Evolutionary conservation across 2,888 invertebrate genomes (phyloP).

Genomic region (Microctonus aethiopoides): DNA sequence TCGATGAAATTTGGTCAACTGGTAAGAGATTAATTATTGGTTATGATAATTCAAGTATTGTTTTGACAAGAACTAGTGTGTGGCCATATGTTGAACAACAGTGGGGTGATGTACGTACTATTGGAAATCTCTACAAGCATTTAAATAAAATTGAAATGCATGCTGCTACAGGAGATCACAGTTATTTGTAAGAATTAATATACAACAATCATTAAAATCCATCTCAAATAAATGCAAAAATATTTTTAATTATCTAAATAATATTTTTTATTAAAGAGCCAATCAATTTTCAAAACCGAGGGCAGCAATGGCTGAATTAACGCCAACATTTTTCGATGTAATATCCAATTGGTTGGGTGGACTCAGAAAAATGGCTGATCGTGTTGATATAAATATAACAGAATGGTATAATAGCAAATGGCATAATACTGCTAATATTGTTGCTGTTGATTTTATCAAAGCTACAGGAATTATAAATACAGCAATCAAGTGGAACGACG

Average conservation of each 20-base stretch:
- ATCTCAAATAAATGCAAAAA: no score
- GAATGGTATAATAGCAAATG: slow-evolving; percentile 76
- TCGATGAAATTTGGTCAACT: slow-evolving; percentile 69
- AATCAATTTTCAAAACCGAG: slow-evolving; percentile 56
- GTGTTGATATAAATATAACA: slow-evolving; percentile 77
- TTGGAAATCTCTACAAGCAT: slow-evolving; percentile 69
- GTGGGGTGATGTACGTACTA: slow-evolving; percentile 76
- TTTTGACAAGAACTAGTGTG: slow-evolving; percentile 56
- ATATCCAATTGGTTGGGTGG: slow-evolving; percentile 73
- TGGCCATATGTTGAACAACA: slow-evolving; percentile 74
- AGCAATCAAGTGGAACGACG: slow-evolving; percentile 56
- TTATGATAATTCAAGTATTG: slow-evolving; percentile 67
- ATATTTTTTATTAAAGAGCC: background rate
- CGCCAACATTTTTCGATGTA: slow-evolving; percentile 75
- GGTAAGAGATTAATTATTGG: slow-evolving; percentile 70
- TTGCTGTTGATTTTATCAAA: slow-evolving; percentile 80
- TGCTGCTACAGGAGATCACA: slow-evolving; percentile 25
- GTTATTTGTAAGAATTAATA: slow-evolving; percentile 7
- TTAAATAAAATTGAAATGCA: slow-evolving; percentile 58
- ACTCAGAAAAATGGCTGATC: slow-evolving; percentile 74
- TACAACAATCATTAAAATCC: no score
- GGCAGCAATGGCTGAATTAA: slow-evolving; percentile 81
- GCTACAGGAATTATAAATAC: slow-evolving; percentile 77
- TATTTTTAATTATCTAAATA: no score
- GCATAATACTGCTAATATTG: slow-evolving; percentile 76